Base-by-base conservation (phyloP, 1,140 invertebrate species). In the Drosophila kepulauana region DNA sequence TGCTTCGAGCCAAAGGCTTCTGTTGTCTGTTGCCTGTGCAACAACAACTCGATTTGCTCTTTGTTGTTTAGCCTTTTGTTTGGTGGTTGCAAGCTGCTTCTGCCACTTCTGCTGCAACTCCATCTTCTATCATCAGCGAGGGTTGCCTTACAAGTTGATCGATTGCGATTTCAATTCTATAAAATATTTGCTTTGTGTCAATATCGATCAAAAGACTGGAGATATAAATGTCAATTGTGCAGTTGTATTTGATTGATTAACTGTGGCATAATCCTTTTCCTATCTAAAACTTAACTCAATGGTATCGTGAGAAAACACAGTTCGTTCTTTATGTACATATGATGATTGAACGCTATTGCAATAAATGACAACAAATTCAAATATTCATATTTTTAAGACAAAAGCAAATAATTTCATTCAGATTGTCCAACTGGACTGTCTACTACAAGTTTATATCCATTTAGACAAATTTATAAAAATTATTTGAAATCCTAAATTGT, bases 51-150 rank as follows among this genome's bases (percentile, higher is more conserved):
- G 66, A 56, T 62, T 84, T 87, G 84, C 77, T 82, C 84, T 87
- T 87, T 87, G 84, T 87, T 87, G 84, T 87, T 69, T 76, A 52
- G 74, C 66, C 54, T 82, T 68, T 84, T 75, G 82, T 80, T 84
- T 66, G 84, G 84, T 87, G 84, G 84, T 87, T 87, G 85, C 65
- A 72, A 71, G 30, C 70, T 7, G 46, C 69, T 54, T 16, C 16
- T 15, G 10, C 48, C 41, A n/a, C 65, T 25, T n/a, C 30, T 51
- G 16, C 30, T 33, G 28, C 51, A 6, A 58, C 33, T 28, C 38
- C 76, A 6, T 33, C 7, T 33, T 8, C 33, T 7, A 8, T 8
- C 6, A 38, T 8, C 6, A 38, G 35, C 35, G 81, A 85, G 81
- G 81, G 81, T 67, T 64, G 64, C 48, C 46, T 11, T 0, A 59